These are phyloP conservation scores for Siphamia tubifer DNA, from an alignment of 2,113 vertebrate species.

Conservation along the genomic window DNA sequence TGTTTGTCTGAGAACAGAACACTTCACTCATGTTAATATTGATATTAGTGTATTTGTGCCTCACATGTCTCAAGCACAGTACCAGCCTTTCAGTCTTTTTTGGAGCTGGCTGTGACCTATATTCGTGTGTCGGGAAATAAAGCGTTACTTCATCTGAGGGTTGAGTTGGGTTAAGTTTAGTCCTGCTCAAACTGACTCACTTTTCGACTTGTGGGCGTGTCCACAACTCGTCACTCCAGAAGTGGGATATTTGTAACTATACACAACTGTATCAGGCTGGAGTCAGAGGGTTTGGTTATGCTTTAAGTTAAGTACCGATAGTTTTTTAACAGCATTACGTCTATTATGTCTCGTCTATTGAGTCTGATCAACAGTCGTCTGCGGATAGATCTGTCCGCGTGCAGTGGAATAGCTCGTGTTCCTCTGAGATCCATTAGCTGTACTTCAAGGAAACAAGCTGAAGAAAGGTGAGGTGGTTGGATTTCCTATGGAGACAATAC, in stretches of 20 bases:
- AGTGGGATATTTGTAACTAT: constrained; percentile 9
- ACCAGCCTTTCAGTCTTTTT: background rate
- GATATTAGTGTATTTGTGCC: too few species aligned
- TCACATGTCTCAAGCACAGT: too few species aligned
- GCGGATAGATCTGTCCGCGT: constrained; percentile 29
- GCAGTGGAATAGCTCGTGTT: background rate
- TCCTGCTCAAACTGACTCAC: background rate
- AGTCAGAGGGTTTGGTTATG: background rate
- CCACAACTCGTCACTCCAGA: background rate
- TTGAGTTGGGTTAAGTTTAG: constrained; percentile 22
- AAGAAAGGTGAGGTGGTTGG: constrained; percentile 58
- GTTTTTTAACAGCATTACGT: background rate
- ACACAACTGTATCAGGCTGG: background rate
- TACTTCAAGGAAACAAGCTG: constrained; percentile 35
- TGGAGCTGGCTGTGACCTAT: background rate
- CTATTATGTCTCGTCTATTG: constrained; percentile 64
- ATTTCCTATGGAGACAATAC: too few species aligned
- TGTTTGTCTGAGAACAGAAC: background rate
- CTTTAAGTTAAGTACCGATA: background rate
- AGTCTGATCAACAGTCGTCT: constrained; percentile 37
- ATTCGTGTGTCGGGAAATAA: background rate
- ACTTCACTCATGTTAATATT: too few species aligned
- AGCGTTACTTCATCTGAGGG: constrained; percentile 21
- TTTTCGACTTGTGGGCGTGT: constrained; percentile 42
- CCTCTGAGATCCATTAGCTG: constrained; percentile 56